Conservation (phyloP, 2,888 invertebrate species). For the Morpho deidamia region DNA sequence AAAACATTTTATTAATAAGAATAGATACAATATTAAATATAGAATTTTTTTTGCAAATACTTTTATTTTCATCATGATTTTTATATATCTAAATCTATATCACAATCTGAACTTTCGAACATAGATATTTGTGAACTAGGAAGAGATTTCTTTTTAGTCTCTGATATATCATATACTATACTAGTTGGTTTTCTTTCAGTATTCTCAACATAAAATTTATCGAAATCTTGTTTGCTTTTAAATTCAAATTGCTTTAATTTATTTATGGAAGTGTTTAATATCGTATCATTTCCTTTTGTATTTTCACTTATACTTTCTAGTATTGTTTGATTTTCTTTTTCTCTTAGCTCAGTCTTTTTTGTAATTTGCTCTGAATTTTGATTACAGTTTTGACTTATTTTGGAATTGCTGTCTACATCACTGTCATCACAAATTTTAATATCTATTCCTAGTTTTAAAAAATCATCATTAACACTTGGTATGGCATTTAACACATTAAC, state of each 20-base stretch:
- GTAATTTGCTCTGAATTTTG: slow-evolving; percentile 16
- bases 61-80: slow-evolving; percentile 21
- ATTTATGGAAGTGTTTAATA: slow-evolving; percentile 29
- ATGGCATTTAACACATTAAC: slow-evolving; percentile 49
- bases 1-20: slow-evolving; percentile 3
- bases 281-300: slow-evolving; percentile 11
- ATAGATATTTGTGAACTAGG: slow-evolving; percentile 64
- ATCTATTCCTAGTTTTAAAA: slow-evolving; percentile 52
- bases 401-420: slow-evolving; percentile 12
- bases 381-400: not conserved
- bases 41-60: slow-evolving; percentile 9
- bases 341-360: not conserved
- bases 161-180: slow-evolving; percentile 28
- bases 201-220: slow-evolving; percentile 46
- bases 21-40: not conserved
- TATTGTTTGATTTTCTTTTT: not conserved
- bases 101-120: slow-evolving; percentile 72
- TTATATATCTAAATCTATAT: slow-evolving; percentile 70
- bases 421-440: slow-evolving; percentile 33
- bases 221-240: slow-evolving; percentile 45
- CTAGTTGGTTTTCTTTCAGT: slow-evolving; percentile 18
- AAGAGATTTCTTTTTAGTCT: slow-evolving; percentile 28
- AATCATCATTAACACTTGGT: slow-evolving; percentile 69
- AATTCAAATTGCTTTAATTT: slow-evolving; percentile 61
- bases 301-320: not conserved